Evolutionary conservation across 2,888 invertebrate genomes (phyloP), one percentile per base, ranked within the genome.

Genomic region (Leistus spinibarbis): DNA sequence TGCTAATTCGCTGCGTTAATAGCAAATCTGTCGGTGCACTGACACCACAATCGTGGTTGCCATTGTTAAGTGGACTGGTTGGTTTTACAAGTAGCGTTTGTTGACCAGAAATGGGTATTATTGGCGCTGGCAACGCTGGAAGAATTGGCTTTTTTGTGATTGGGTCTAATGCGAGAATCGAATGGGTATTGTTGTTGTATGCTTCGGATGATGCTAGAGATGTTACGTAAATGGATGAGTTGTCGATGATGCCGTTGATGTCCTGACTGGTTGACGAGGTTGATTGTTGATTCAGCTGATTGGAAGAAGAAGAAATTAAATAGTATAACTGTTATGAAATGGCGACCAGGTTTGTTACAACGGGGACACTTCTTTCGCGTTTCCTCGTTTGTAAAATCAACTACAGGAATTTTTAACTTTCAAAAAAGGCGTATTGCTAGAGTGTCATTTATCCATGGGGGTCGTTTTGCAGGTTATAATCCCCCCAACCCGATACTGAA

Each of bases 141-240:
- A 24, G 54, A 56, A 17, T 72, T 68, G 40, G 4, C 13, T 40
- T 40, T 40, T 40, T 40, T 1, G 40, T 40, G 3, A 40, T 40
- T 40, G 40, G 40, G 5, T 40, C 40, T 7, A 40, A 13, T 40
- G 57, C 24, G 20, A 19, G 19, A 71, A 68, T 60, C 82, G 83
- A 69, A 83, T 85, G 76, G 86, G 87, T 82, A 85, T 86, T 82
- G 87, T 88, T 84, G 86, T 86, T 84, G 85, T 84, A 84, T 85
- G 81, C 87, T 86, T 84, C 87, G 83, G 84, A 88, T 85, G 86
- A 87, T 83, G 86, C 87, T 80, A 92, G 91, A 79, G 93, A 93
- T 78, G 94, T 94, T 79, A 94, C 94, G 89, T 94, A 95, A 79
- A 95, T 94, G 74, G 93, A 92, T 75, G 93, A 92, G 83, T 92